Evolutionary conservation across 2,888 invertebrate species (phyloP), one percentile per base, ranked within the genome.

Genomic region (Amiota mariae): DNA sequence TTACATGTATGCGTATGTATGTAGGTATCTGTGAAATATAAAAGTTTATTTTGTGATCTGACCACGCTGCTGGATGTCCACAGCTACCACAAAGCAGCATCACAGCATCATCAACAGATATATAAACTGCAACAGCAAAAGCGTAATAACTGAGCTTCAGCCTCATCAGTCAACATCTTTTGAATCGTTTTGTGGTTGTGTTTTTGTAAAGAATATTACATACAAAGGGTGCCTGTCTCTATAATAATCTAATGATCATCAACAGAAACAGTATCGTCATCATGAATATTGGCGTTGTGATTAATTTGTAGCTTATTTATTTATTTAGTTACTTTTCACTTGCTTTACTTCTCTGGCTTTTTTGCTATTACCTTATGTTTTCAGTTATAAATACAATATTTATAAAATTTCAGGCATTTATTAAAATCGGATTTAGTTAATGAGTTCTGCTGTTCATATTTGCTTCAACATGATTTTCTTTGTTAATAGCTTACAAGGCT

Each of bases 341-440:
- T 63, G 63, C 46, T 46, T 18, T 13, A 11, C 70, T 56, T 56
- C 11, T 11, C 47, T 56, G 18, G 68, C 72, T 63, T 57, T 63
- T 70, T 70, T 73, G 47, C 48, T 68, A 3, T 24, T 24, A 3
- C 24, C 3, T 24, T 24, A 24, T 24, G 3, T 24, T 24, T 24
- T 24, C 24, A 2, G 24, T 24, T 24, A 24, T 24, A 24, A 24
- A 24, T 24, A 24, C 24, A 2, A 3, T 2, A 24, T 64, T 36
- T 64, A 47, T 36, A 2, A 4, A 46, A 64, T 76, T 78, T 79
- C 81, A 81, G 80, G 80, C 78, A 79, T 85, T 87, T 85, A 83
- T 86, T 87, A 84, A 87, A 82, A 79, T 83, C 82, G 83, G 85
- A 86, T 87, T 85, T 87, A 83, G 85, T 84, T 86, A 87, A 87